These are phyloP conservation scores for Caenorhabditis remanei DNA, from an alignment of 1,140 invertebrate genomes.

Conservation along the genomic window DNA sequence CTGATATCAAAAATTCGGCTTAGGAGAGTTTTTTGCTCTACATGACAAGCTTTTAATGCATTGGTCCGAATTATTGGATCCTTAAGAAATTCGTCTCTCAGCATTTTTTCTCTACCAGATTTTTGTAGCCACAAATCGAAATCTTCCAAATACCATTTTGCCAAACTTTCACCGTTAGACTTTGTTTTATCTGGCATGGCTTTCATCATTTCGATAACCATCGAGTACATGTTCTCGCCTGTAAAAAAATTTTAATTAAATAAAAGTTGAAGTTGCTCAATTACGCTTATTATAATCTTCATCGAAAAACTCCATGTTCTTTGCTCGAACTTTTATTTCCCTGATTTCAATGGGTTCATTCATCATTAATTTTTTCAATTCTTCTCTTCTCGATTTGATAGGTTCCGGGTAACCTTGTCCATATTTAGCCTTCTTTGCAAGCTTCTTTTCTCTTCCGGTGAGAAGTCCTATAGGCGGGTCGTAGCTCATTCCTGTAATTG, in stretches of 20 bases:
- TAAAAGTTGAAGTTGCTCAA: background rate
- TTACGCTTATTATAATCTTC: background rate
- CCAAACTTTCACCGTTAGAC: background rate
- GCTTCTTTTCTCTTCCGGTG: conserved; percentile 2
- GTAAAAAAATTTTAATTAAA: background rate
- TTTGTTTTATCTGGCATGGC: conserved; percentile 35
- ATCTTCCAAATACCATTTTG: conserved; percentile 33
- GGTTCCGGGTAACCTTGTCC: background rate
- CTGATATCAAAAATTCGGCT: conserved; percentile 22
- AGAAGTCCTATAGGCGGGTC: background rate
- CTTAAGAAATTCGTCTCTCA: background rate
- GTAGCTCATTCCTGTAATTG: background rate
- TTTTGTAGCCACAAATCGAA: background rate
- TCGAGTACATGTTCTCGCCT: conserved; percentile 16
- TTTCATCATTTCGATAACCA: conserved; percentile 13
- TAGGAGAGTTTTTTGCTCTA: background rate
- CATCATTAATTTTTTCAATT: conserved; percentile 1
- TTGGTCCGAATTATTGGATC: background rate
- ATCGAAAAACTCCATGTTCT: background rate
- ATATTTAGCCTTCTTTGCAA: conserved; percentile 28
- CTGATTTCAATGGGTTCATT: background rate
- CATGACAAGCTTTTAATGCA: background rate
- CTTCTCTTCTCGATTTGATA: background rate
- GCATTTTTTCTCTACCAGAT: background rate
- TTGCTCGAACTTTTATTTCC: background rate